Evolutionary conservation across 2,888 invertebrate genomes (phyloP), one percentile per base, ranked within the genome.

Genomic region (Drosophila fungiperda): DNA sequence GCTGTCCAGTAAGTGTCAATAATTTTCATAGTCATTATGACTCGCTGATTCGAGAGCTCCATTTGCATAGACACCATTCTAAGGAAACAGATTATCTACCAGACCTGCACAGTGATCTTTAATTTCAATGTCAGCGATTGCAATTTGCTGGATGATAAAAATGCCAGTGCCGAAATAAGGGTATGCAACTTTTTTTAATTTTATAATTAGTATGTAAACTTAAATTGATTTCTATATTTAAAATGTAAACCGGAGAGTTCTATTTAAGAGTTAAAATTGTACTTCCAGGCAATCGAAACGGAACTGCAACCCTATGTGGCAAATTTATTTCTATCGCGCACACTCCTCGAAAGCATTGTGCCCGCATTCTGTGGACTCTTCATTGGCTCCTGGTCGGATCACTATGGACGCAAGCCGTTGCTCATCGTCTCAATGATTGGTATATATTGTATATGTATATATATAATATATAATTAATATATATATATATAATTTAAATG

Each of bases 311-410:
- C 95, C 1, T 94, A 95, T 89, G 95, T 95, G 23, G 94, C 95
- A 17, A 93, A 95, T 79, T 94, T 97, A 54, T 92, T 94, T 36
- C 95, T 96, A 91, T 93, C 94, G 2, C 94, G 94, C 77, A 94
- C 94, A 2, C 91, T 96, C 0, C 92, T 96, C 32, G 95, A 96
- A 81, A 95, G 95, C 45, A 92, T 96, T 64, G 93, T 95, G 52
- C 96, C 96, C 1, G 95, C 96, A 1, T 80, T 96, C 38, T 91
- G 96, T 54, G 95, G 96, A 15, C 93, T 97, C 48, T 96, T 96
- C 89, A 91, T 97, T 76, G 97, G 97, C 9, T 96, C 96, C 0
- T 97, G 97, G 97, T 96, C 96, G 52, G 97, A 97, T 91, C 95
- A 94, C 72, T 94, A 96, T 93, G 97, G 97, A 35, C 94, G 97